A percentile compares a stretch with the other conserved stretches of the same genome.
Evolutionary conservation across 2,113 vertebrate species (phyloP).

Genomic region (Synchiropus splendidus): DNA sequence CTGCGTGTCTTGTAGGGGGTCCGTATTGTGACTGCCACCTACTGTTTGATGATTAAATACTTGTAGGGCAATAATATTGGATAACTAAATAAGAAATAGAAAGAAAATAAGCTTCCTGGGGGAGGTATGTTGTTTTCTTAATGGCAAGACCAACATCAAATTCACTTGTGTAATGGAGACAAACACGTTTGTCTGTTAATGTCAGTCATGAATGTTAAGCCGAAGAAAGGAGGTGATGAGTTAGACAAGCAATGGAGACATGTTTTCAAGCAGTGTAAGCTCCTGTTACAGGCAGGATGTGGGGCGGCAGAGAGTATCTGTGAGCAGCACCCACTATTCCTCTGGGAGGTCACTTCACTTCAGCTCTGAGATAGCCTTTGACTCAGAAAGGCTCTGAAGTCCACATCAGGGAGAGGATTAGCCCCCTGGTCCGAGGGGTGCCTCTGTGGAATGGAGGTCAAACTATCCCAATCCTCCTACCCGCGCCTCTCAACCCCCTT

Average conservation of each 20-base stretch:
- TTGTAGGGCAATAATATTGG: too few species aligned
- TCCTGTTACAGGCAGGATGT: constrained; percentile 15
- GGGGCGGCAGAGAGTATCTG: constrained; percentile 10
- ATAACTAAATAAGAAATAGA: too few species aligned
- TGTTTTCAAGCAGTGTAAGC: constrained; percentile 9
- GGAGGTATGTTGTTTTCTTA: too few species aligned
- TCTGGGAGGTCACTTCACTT: constrained; percentile 45
- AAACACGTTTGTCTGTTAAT: background rate
- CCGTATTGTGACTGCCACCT: too few species aligned
- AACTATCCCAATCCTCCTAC: constrained; percentile 18
- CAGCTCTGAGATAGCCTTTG: constrained; percentile 43
- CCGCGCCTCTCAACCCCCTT: constrained; percentile 33
- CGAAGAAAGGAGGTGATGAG: constrained; percentile 3
- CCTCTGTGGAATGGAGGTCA: constrained; percentile 36
- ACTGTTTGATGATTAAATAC: too few species aligned
- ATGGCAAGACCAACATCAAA: too few species aligned
- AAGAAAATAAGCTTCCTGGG: too few species aligned
- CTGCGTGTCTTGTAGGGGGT: too few species aligned
- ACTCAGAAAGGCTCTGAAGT: constrained; percentile 42
- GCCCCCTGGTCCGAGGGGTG: constrained; percentile 20
- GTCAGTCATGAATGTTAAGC: constrained; percentile 2
- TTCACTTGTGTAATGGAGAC: too few species aligned
- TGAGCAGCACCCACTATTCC: constrained; percentile 18
- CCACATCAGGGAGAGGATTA: constrained; percentile 47
- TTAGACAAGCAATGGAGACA: constrained; percentile 7